phyloP scores from a whole-genome alignment of 2,888 invertebrate genomes.

The Timema podura region DNA sequence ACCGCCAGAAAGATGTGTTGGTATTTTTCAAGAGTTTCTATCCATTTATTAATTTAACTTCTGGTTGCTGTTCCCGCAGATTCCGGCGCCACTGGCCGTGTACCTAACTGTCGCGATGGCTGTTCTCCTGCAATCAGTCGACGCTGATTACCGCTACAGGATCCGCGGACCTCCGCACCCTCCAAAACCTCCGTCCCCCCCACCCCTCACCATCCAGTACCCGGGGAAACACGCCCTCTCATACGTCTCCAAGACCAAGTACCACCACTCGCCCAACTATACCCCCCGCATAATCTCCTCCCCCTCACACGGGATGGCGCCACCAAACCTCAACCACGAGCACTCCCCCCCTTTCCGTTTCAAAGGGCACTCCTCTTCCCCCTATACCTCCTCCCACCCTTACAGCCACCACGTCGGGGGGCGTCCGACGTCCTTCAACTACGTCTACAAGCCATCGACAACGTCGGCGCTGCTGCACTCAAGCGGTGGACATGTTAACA shows the following conservation, averaged over 20 bases:
- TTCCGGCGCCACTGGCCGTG: too few species aligned
- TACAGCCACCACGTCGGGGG: conserved; percentile 30
- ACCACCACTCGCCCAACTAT: conserved; percentile 40
- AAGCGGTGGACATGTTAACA: conserved; percentile 18
- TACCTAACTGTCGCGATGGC: too few species aligned
- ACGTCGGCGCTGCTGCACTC: neutral
- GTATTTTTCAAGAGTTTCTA: too few species aligned
- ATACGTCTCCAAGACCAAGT: conserved; percentile 9
- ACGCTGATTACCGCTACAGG: conserved; percentile 37
- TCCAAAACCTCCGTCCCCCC: conserved; percentile 39
- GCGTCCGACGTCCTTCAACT: neutral
- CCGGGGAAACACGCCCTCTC: neutral
- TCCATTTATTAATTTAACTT: too few species aligned
- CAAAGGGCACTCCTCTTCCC: conserved; percentile 31
- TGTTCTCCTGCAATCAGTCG: too few species aligned
- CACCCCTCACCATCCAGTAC: conserved; percentile 22
- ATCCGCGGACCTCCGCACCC: conserved; percentile 43
- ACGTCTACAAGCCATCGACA: too few species aligned
- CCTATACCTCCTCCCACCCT: conserved; percentile 31
- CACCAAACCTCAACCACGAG: conserved; percentile 36
- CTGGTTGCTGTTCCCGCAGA: too few species aligned
- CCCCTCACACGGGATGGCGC: conserved; percentile 40
- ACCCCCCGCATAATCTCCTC: conserved; percentile 40
- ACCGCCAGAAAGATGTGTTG: too few species aligned
- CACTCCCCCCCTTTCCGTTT: conserved; percentile 30